These are phyloP conservation scores for Bursaphelenchus okinawaensis DNA, from an alignment of 2,888 invertebrate species.

Conservation along the genomic window DNA sequence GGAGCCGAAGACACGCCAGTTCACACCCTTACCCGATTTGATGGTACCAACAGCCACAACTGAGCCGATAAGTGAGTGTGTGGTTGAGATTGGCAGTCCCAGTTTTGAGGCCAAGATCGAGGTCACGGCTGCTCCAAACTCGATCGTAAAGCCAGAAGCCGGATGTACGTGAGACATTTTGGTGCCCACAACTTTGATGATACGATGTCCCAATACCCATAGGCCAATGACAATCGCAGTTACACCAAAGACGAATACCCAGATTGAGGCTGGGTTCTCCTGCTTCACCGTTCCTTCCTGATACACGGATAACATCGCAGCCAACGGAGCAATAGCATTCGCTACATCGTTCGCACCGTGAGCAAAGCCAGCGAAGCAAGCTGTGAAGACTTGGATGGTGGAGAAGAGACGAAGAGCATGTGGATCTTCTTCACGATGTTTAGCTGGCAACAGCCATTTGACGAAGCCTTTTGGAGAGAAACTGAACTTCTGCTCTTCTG, in stretches of 20 bases:
- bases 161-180: constrained; percentile 93
- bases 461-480: constrained; percentile 24
- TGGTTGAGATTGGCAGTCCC: constrained; percentile 91
- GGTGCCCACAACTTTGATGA: constrained; percentile 93
- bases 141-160: constrained; percentile 83
- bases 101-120: constrained; percentile 91
- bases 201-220: constrained; percentile 90
- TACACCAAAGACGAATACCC: constrained; percentile 86
- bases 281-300: constrained; percentile 66
- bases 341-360: constrained; percentile 98
- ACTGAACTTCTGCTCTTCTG: background rate
- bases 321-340: constrained; percentile 93
- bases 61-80: constrained; percentile 88
- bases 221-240: constrained; percentile 88
- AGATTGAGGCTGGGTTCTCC: constrained; percentile 73
- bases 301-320: constrained; percentile 86
- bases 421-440: constrained; percentile 29
- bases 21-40: constrained; percentile 64
- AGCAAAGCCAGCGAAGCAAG: constrained; percentile 67
- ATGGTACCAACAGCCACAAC: constrained; percentile 89
- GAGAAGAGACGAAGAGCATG: constrained; percentile 68
- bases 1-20: constrained; percentile 67
- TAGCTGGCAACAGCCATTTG: constrained; percentile 38
- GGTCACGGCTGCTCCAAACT: constrained; percentile 89
- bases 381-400: constrained; percentile 85